Base-by-base conservation (phyloP, 1,140 invertebrate species). In the Drosophila santomea region DNA sequence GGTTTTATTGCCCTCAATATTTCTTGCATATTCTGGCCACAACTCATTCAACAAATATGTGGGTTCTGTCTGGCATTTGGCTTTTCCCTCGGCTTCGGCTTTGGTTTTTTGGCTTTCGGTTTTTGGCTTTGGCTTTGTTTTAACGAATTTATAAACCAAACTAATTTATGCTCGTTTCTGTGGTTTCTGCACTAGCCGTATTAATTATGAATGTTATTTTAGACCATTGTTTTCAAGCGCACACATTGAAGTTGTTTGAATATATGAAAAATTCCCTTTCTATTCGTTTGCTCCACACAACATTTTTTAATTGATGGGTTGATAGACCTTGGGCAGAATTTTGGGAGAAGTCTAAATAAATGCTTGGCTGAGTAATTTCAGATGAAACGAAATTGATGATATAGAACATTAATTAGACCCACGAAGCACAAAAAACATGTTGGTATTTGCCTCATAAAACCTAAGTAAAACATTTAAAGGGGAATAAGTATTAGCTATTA, bases 141-240 rank as follows among this genome's bases (percentile, higher is more conserved):
- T 69, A 74, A 62, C 74, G 69, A 78, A 67, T 83, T 83, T 83
- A 72, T 85, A 78, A 74, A 60, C 55, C 67, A 81, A 86, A 82
- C 81, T 86, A 78, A 68, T 62, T 58, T 57, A 32, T 39, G 35
- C 39, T 41, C 36, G 23, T 35, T 15, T 2, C 45, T 28, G 17
- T 48, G 2, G 35, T 8, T 39, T 48, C 64, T 17, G 28, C 14
- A 11, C 17, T 48, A 50, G 45, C 59, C 69, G 56, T 50, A 71
- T 84, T 75, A 83, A 83, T 83, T 83, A 80, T 71, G 56, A 72
- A 67, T 84, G 48, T 59, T 66, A 45, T 75, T 79, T 28, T 47
- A 51, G 36, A 32, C 67, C 38, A 10, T 51, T 36, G 62, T 23
- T 48, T 47, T 28, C 11, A 28, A 32, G 32, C 43, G 32, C 57